Conservation (phyloP, 2,888 invertebrate species). For the Thereva unica region DNA sequence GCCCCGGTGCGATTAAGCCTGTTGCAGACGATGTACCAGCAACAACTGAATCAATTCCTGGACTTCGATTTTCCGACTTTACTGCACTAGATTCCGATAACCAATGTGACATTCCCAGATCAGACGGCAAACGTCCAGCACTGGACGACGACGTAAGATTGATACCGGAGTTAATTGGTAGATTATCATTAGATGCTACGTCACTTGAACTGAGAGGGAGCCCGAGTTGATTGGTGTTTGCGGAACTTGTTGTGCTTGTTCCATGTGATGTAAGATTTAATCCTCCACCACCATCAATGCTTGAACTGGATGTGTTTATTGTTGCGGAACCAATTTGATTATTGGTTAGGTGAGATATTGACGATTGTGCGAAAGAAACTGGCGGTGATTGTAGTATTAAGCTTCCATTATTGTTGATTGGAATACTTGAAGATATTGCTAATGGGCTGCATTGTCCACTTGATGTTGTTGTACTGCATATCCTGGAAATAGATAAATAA, state of each 20-base stretch:
- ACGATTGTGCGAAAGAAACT: constrained; percentile 42
- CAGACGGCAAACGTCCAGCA: constrained; percentile 41
- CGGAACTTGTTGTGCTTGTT: constrained; percentile 52
- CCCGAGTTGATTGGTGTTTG: constrained; percentile 47
- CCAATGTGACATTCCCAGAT: constrained; percentile 56
- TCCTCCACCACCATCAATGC: constrained; percentile 57
- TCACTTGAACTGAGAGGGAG: constrained; percentile 18
- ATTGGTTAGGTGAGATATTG: constrained; percentile 41
- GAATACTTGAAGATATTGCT: constrained; percentile 28
- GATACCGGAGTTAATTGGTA: constrained; percentile 38
- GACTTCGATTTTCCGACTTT: constrained; percentile 75
- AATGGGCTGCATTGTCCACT: constrained; percentile 38
- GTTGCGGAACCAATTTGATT: constrained; percentile 36
- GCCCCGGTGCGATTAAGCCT: constrained; percentile 18
- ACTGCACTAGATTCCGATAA: constrained; percentile 57
- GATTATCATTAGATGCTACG: constrained; percentile 35
- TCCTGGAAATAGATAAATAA: constrained; percentile 34
- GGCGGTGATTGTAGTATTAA: constrained; percentile 38
- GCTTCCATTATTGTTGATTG: constrained; percentile 32
- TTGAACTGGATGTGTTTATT: constrained; percentile 25
- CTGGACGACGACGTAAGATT: constrained; percentile 36
- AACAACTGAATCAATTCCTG: constrained; percentile 64
- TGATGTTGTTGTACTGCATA: constrained; percentile 37
- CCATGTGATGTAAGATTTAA: constrained; percentile 53
- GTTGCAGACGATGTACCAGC: constrained; percentile 42